Base-by-base conservation (phyloP, 2,888 invertebrate genomes). In the Zygothrica quintamaculata region DNA sequence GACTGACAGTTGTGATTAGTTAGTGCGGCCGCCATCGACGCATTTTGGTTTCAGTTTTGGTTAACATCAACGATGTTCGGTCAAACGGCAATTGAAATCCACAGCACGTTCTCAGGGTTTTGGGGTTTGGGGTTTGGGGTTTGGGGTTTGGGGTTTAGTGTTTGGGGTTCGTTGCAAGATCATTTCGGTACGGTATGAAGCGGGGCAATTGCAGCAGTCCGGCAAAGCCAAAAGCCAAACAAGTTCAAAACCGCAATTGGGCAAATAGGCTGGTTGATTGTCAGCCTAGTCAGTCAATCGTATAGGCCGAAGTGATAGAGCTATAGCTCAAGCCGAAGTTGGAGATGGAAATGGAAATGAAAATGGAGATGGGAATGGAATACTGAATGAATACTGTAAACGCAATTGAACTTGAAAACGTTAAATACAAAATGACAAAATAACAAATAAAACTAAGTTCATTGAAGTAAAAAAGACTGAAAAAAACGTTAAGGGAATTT, bases 231-330 rank as follows among this genome's bases (percentile, higher is more conserved):
- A 77, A 73, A 77, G 70, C 71, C 70, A 71, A 86, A 86, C 88
- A 87, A 87, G 77, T 84, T 80, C 70, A 75, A 79, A 87, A 78
- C 88, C 88, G 69, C 87, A 87, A 88, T 87, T 88, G 86, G 88
- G 81, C 81, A 88, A 87, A 77, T 84, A 74, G 84, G 84, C 75
- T 77, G 74, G n/a, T 57, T 46, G 43, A 68, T 55, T 25, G 36
- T 37, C 64, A 61, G 26, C 13, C 55, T n/a, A 46, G 46, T 47
- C 55, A 65, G 18, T 39, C 55, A 56, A 15, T 51, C 53, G 7
- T 39, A 39, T 44, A 18, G 44, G 25, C 50, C 15, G 18, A 29
- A 36, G 15, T 22, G 31, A 6, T 8, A 8, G 12, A 31, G 16
- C 11, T 4, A 5, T 8, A 15, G 39, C 34, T 42, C 13, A 11